Percentiles rank a stretch among this genome's conserved stretches.
phyloP scores from a whole-genome alignment of 2,888 invertebrate species.

The Allygus modestus region DNA sequence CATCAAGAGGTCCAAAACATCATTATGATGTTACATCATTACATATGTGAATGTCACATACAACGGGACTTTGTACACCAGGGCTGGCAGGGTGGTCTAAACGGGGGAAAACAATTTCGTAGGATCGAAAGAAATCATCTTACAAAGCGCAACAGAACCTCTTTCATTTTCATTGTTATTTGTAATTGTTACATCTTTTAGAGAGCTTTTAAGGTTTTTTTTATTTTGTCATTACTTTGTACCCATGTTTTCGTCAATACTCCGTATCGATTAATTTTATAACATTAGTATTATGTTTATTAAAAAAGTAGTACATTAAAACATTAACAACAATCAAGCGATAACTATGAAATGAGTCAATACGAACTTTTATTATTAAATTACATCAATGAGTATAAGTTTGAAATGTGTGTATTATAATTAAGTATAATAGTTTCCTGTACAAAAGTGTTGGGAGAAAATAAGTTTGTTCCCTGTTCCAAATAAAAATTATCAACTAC shows the following conservation, averaged over 20 bases:
- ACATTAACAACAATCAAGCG: neutral
- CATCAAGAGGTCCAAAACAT: conserved; percentile 50
- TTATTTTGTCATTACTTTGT: no score
- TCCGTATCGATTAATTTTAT: neutral
- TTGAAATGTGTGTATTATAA: neutral
- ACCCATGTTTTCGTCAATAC: no score
- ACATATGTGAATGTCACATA: conserved; percentile 60
- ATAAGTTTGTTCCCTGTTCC: neutral
- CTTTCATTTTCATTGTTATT: conserved; percentile 52
- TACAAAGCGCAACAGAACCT: conserved; percentile 47
- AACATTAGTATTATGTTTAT: neutral
- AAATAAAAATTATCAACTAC: conserved; percentile 10
- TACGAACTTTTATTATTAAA: neutral
- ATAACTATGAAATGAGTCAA: neutral
- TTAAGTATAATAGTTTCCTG: neutral
- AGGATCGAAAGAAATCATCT: conserved; percentile 30
- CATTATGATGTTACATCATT: conserved; percentile 56
- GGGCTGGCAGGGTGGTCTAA: conserved; percentile 46
- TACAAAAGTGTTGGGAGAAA: neutral
- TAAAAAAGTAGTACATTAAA: neutral
- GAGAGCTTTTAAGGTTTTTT: neutral
- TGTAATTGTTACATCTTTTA: conserved; percentile 5
- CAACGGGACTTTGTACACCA: conserved; percentile 54
- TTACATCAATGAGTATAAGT: neutral
- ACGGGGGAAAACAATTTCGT: neutral